These are phyloP conservation scores for Phyllopteryx taeniolatus DNA, from an alignment of 2,113 vertebrate species.

Conservation along the genomic window DNA sequence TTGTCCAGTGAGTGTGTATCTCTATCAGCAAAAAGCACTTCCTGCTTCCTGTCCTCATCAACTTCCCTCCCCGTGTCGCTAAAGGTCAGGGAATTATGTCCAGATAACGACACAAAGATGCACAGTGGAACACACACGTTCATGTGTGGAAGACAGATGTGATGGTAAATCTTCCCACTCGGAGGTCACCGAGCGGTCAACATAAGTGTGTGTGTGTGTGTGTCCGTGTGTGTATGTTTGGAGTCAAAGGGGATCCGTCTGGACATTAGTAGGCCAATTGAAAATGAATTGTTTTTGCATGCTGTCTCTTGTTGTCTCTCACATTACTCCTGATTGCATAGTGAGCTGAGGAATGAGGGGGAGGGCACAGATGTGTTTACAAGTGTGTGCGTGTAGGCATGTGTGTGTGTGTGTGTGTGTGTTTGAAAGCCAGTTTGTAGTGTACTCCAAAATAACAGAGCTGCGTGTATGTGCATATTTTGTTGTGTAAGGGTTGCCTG, in stretches of 20 bases:
- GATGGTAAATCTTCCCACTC: conserved; percentile 52
- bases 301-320: conserved; percentile 36
- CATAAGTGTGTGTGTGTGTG: conserved; percentile 21
- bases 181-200: conserved; percentile 53
- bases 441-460: conserved; percentile 37
- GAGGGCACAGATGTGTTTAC: conserved; percentile 19
- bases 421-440: conserved; percentile 33
- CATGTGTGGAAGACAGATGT: conserved; percentile 52
- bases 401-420: conserved; percentile 51
- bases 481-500: conserved; percentile 59
- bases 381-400: conserved; percentile 28
- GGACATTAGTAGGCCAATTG: conserved; percentile 42
- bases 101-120: conserved; percentile 40
- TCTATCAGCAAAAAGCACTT: conserved; percentile 3
- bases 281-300: conserved; percentile 51
- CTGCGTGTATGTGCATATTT: conserved; percentile 32
- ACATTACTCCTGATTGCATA: conserved; percentile 45
- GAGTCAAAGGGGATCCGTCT: conserved; percentile 37
- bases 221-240: conserved; percentile 27
- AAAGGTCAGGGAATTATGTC: conserved; percentile 33
- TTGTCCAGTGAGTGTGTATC: conserved; percentile 10
- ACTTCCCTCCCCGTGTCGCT: conserved; percentile 24
- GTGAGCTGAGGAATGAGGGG: conserved; percentile 49
- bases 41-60: conserved; percentile 11
- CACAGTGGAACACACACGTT: conserved; percentile 45